Percentiles rank a stretch among this genome's conserved stretches.
Conservation (phyloP, 37 sponge, comb jelly and placozoan genomes). For the Diacarnus erythraeanus region DNA sequence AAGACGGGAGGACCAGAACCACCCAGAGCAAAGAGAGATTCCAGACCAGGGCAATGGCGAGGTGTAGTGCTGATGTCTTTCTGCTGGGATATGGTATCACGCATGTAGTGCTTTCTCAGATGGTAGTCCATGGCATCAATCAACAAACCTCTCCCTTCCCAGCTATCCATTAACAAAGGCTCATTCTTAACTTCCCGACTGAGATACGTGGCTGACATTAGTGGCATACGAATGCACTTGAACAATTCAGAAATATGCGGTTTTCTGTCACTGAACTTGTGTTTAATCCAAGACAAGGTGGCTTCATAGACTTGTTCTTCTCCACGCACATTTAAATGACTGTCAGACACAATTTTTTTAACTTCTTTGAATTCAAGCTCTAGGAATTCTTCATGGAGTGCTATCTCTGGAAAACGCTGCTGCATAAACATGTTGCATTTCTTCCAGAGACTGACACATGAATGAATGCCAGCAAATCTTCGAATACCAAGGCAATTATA, state of each 20-base stretch:
- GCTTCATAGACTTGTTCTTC: constrained; percentile 85
- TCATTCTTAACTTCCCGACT: constrained; percentile 75
- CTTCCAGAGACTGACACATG: constrained; percentile 35
- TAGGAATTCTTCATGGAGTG: constrained; percentile 65
- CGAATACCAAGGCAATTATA: constrained; percentile 73
- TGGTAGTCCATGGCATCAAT: constrained; percentile 85
- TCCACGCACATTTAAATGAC: constrained; percentile 74
- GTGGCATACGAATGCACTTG: constrained; percentile 68
- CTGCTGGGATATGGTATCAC: constrained; percentile 25
- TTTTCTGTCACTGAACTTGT: constrained; percentile 34
- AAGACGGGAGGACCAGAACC: constrained; percentile 59
- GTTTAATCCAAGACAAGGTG: constrained; percentile 67
- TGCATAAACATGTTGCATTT: constrained; percentile 66
- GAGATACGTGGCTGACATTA: constrained; percentile 76
- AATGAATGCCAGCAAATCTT: constrained; percentile 51
- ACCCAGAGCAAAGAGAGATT: constrained; percentile 67
- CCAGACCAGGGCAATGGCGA: constrained; percentile 59
- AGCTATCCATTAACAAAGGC: constrained; percentile 62
- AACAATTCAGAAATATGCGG: constrained; percentile 42
- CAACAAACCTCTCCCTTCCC: constrained; percentile 66
- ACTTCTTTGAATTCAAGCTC: constrained; percentile 49
- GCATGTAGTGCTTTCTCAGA: constrained; percentile 64
- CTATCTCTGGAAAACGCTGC: constrained; percentile 78
- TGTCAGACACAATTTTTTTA: constrained; percentile 43
- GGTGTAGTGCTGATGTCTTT: constrained; percentile 44